A percentile compares a stretch with the other conserved stretches of the same genome.
phyloP scores from a whole-genome alignment of 1,140 invertebrate species.

The Rhizoglyphus robini region DNA sequence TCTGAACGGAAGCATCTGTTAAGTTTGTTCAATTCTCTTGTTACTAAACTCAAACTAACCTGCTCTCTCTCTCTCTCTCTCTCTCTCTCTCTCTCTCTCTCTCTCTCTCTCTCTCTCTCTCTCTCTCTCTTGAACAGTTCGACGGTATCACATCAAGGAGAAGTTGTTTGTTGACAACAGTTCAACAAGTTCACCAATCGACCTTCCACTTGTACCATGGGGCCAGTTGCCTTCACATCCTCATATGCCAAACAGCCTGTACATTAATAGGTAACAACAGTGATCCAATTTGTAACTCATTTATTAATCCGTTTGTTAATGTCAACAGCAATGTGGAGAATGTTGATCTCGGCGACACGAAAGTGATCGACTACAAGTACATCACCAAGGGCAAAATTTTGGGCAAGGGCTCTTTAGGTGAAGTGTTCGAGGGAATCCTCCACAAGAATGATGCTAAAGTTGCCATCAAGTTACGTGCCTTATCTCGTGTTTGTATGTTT shows the following conservation, averaged over 20 bases:
- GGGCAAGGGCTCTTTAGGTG: conserved; percentile 90
- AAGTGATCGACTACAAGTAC: conserved; percentile 61
- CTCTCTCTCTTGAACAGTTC: too few species aligned
- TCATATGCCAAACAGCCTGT: conserved; percentile 14
- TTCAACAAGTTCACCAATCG: not conserved
- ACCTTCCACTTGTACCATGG: conserved; percentile 15
- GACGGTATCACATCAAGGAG: not conserved
- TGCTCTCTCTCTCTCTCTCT: too few species aligned
- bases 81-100: not conserved
- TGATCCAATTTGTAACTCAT: conserved; percentile 4
- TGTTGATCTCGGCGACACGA: conserved; percentile 56
- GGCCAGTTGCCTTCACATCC: conserved; percentile 17
- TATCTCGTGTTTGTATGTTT: not conserved
- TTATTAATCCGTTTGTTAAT: not conserved
- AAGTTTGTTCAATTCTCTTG: conserved; percentile 38
- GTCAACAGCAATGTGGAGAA: conserved; percentile 36
- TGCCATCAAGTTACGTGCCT: conserved; percentile 61
- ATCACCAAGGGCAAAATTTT: conserved; percentile 73
- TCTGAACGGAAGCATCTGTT: conserved; percentile 47
- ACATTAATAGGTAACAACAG: conserved; percentile 15
- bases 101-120: too few species aligned
- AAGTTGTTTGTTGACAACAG: not conserved
- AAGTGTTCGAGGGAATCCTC: conserved; percentile 73
- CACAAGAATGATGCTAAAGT: conserved; percentile 44
- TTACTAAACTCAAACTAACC: not conserved